Conservation (phyloP, 2,797 vertebrate species). For the Lepidocolaptes lacrymiger region DNA sequence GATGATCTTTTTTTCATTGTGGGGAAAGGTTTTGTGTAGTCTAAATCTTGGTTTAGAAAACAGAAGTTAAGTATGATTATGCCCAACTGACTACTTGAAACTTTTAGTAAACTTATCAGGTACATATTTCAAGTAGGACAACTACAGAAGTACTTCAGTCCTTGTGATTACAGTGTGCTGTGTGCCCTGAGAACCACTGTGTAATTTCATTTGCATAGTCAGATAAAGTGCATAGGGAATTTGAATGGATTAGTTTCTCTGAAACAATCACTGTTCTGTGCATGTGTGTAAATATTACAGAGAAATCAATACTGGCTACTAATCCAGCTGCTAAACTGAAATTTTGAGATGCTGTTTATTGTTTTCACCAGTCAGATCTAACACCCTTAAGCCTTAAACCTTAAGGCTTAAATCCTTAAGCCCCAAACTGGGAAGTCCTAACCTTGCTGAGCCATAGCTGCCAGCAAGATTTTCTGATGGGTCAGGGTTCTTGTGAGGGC, state of each 20-base stretch:
- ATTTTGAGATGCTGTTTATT: background rate
- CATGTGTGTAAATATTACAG: background rate
- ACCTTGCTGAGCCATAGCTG: background rate
- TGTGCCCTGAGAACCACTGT: background rate
- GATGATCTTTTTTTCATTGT: background rate
- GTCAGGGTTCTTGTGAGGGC: background rate
- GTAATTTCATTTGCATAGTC: background rate
- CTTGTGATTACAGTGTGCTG: background rate
- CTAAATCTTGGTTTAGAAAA: background rate
- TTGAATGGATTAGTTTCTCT: background rate
- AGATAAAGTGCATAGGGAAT: background rate
- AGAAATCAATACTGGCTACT: background rate
- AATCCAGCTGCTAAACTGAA: background rate
- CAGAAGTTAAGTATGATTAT: background rate
- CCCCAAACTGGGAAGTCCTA: background rate
- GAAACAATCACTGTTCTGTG: background rate
- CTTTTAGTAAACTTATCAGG: background rate
- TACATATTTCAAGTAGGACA: background rate
- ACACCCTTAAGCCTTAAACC: background rate
- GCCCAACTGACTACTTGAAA: background rate
- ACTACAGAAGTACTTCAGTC: background rate
- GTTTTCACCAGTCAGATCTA: background rate
- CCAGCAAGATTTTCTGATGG: background rate
- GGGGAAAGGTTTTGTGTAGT: background rate
- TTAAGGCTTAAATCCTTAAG: background rate